Conservation (phyloP, 1,140 invertebrate species). For the Drosophila athabasca region DNA sequence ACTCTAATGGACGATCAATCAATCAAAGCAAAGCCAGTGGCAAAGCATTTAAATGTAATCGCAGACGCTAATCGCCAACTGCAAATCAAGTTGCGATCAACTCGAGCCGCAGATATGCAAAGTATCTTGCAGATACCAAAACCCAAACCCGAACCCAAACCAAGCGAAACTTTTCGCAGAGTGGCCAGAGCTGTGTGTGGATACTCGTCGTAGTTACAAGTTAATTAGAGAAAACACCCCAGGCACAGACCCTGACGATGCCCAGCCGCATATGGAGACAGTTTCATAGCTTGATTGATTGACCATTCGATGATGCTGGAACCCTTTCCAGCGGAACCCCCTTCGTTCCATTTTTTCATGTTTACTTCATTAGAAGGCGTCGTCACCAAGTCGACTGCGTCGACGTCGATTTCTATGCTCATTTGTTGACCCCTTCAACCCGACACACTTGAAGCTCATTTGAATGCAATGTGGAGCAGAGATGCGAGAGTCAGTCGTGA, state of each 20-base stretch:
- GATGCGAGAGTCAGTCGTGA: constrained; percentile 11
- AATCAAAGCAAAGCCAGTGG: constrained; percentile 62
- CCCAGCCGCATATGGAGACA: constrained; percentile 19
- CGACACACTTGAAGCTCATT: constrained; percentile 8
- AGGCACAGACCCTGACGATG: background rate
- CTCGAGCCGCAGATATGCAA: constrained; percentile 56
- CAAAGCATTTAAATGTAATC: constrained; percentile 77
- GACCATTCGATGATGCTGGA: background rate
- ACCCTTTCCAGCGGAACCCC: constrained; percentile 14
- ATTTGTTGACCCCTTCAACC: constrained; percentile 2
- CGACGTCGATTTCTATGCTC: constrained; percentile 6
- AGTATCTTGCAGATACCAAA: constrained; percentile 31
- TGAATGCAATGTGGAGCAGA: background rate
- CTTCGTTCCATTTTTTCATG: background rate
- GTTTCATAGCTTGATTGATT: constrained; percentile 25
- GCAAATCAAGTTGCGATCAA: constrained; percentile 68
- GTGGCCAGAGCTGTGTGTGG: constrained; percentile 21
- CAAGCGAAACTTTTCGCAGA: constrained; percentile 12
- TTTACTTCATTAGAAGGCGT: constrained; percentile 9
- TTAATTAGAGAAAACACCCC: constrained; percentile 37
- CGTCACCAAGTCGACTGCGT: constrained; percentile 24
- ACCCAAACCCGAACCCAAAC: background rate
- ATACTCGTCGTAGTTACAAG: constrained; percentile 15
- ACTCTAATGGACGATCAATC: constrained; percentile 64
- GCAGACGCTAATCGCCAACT: constrained; percentile 60